These are phyloP conservation scores for Orchesella cincta DNA, from an alignment of 1,140 invertebrate genomes.

Conservation along the genomic window DNA sequence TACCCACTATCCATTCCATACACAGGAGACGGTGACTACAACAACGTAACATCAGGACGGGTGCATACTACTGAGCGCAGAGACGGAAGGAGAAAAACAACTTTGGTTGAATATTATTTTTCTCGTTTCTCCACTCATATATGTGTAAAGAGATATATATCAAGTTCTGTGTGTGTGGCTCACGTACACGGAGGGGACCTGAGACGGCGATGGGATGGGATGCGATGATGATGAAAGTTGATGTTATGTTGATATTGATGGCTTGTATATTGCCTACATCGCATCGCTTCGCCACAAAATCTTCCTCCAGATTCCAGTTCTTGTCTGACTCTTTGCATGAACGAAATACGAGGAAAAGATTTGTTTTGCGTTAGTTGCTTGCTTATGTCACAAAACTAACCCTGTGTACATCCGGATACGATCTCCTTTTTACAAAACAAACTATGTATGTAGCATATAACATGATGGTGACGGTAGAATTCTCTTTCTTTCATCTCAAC, in stretches of 20 bases:
- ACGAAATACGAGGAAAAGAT: neutral
- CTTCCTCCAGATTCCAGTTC: conserved; percentile 23
- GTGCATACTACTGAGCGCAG: neutral
- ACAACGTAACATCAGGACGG: neutral
- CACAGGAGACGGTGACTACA: too few species aligned
- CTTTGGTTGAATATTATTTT: conserved; percentile 21
- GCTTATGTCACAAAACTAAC: too few species aligned
- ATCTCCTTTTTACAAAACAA: neutral
- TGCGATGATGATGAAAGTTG: neutral
- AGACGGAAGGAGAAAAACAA: conserved; percentile 29
- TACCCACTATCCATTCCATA: neutral
- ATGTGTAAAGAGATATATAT: neutral
- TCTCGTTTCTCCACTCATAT: neutral
- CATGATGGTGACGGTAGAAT: neutral
- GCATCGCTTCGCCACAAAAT: neutral
- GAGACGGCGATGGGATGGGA: neutral
- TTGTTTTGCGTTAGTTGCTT: too few species aligned
- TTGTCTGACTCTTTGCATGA: neutral
- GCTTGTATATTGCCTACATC: neutral
- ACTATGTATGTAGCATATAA: too few species aligned
- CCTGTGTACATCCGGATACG: neutral
- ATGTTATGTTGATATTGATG: neutral
- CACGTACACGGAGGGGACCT: neutral
- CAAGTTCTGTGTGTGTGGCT: neutral
- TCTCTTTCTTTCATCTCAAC: neutral